Conservation (phyloP, 2,888 invertebrate species). For the Plebejus argus region DNA sequence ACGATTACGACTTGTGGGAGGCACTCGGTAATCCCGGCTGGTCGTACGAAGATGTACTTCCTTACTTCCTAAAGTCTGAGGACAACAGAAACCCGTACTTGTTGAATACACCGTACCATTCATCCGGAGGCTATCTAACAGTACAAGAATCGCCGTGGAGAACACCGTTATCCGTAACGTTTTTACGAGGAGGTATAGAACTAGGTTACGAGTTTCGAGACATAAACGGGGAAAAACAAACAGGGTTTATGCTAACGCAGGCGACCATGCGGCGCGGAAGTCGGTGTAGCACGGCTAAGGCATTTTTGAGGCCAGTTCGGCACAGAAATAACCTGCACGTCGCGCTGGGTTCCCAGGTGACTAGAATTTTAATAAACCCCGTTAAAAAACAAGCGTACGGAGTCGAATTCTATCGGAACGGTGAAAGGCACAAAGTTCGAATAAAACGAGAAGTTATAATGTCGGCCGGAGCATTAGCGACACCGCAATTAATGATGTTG, state of each 20-base stretch:
- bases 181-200: constrained; percentile 90
- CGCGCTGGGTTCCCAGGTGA: constrained; percentile 87
- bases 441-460: constrained; percentile 91
- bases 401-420: constrained; percentile 86
- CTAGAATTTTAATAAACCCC: constrained; percentile 85
- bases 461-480: constrained; percentile 93
- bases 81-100: constrained; percentile 93
- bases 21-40: constrained; percentile 91
- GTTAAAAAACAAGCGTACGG: constrained; percentile 87
- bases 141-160: constrained; percentile 93
- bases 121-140: constrained; percentile 89
- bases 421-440: constrained; percentile 83
- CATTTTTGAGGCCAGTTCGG: constrained; percentile 91
- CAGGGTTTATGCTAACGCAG: constrained; percentile 93
- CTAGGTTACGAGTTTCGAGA: constrained; percentile 91
- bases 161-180: constrained; percentile 90
- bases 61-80: constrained; percentile 93
- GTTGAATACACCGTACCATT: constrained; percentile 87
- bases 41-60: constrained; percentile 90
- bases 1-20: constrained; percentile 94
- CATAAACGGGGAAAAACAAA: constrained; percentile 90
- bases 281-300: constrained; percentile 93
- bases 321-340: constrained; percentile 89
- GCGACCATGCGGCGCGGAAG: constrained; percentile 91
- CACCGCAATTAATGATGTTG: constrained; percentile 94